phyloP scores from a whole-genome alignment of 2,113 vertebrate genomes.

The Peromyscus polionotus region DNA sequence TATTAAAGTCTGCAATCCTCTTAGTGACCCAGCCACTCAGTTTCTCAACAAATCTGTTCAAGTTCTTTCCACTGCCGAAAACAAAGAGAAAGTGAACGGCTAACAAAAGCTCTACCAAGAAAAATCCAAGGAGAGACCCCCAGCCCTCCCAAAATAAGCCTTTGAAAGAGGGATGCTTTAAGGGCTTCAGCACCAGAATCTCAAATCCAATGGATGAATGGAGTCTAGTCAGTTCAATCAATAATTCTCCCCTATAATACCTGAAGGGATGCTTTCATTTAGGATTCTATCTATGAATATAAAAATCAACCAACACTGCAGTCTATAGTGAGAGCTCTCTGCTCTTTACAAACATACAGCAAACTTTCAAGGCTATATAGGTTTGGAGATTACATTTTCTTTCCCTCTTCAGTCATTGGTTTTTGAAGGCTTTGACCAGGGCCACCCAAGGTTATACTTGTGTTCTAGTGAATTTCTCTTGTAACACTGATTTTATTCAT shows the following conservation, averaged over 20 bases:
- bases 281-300: background rate
- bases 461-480: no score
- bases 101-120: constrained; percentile 53
- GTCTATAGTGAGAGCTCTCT: background rate
- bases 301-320: background rate
- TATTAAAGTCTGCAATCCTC: constrained; percentile 76
- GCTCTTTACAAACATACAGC: background rate
- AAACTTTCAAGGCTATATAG: background rate
- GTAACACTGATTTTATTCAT: background rate
- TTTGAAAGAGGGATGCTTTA: constrained; percentile 6
- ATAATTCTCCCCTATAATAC: background rate
- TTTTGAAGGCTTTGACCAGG: background rate
- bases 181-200: background rate
- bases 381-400: background rate
- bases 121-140: constrained; percentile 22
- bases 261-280: constrained; percentile 3
- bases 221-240: background rate
- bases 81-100: constrained; percentile 57
- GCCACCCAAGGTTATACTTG: background rate
- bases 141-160: constrained; percentile 12
- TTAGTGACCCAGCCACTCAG: constrained; percentile 70
- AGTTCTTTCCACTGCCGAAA: constrained; percentile 63
- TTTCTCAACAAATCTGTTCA: constrained; percentile 61
- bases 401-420: background rate
- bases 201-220: constrained; percentile 23